Percentiles rank a stretch among this genome's conserved stretches.
Evolutionary conservation across 2,797 vertebrate genomes (phyloP).

Genomic region (Mycteria americana): DNA sequence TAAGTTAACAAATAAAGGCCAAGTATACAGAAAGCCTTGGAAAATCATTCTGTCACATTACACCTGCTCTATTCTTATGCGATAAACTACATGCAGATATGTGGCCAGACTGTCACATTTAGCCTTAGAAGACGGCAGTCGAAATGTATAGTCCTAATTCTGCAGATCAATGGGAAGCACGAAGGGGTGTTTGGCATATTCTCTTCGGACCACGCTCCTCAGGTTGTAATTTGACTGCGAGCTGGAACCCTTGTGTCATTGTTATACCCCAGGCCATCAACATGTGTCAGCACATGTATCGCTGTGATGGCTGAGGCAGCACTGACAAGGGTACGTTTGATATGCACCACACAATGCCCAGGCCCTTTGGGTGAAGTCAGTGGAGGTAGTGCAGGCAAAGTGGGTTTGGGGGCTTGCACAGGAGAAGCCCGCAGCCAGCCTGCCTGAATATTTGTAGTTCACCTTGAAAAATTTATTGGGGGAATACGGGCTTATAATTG

Average conservation of each 20-base stretch:
- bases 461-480: background rate
- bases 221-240: background rate
- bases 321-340: background rate
- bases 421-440: background rate
- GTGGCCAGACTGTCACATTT: background rate
- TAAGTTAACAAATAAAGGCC: background rate
- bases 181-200: background rate
- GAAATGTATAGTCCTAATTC: background rate
- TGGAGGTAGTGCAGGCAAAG: background rate
- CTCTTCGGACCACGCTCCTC: background rate
- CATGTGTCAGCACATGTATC: fast-evolving
- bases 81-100: background rate
- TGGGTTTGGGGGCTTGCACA: background rate
- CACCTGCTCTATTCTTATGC: background rate
- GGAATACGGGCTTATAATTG: background rate
- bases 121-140: background rate
- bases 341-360: fast-evolving
- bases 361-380: background rate
- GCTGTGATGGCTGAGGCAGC: background rate
- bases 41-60: background rate
- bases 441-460: background rate
- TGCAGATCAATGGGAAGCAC: background rate
- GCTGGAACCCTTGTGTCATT: background rate
- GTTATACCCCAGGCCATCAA: background rate
- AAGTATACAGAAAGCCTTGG: background rate